Percentiles rank a stretch among this genome's conserved stretches.
Evolutionary conservation across 2,888 invertebrate genomes (phyloP).

Genomic region (Leptogaster cylindrica): DNA sequence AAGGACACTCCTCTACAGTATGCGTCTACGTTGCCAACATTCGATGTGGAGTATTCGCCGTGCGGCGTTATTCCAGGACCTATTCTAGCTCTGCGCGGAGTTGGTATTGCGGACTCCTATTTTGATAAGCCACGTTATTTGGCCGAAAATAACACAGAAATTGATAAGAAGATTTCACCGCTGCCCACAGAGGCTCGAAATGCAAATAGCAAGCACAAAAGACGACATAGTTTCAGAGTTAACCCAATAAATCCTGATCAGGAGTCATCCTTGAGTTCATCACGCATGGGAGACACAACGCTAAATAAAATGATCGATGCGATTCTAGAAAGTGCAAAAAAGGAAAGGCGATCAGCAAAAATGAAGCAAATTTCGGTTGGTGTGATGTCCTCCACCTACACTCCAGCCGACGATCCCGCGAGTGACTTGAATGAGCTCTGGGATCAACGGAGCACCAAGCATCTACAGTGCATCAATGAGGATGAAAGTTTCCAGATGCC

Average conservation of each 20-base stretch:
- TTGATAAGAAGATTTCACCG: constrained; percentile 13
- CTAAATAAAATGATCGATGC: constrained; percentile 62
- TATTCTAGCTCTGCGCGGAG: constrained; percentile 57
- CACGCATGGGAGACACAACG: constrained; percentile 59
- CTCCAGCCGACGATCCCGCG: constrained; percentile 61
- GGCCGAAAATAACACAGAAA: constrained; percentile 17
- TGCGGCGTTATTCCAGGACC: constrained; percentile 57
- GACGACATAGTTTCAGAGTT: neutral
- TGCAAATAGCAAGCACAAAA: neutral
- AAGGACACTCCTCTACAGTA: constrained; percentile 45
- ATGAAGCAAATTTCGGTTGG: constrained; percentile 45
- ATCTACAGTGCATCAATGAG: constrained; percentile 46
- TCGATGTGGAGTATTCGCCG: constrained; percentile 60
- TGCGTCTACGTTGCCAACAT: constrained; percentile 49
- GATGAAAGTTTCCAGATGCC: constrained; percentile 30
- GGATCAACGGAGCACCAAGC: constrained; percentile 52
- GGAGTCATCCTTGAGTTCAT: constrained; percentile 55
- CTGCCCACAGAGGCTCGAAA: neutral
- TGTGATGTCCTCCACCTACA: constrained; percentile 58
- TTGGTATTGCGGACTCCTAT: constrained; percentile 59
- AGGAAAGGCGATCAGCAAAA: constrained; percentile 52
- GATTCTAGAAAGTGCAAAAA: constrained; percentile 60
- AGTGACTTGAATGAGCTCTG: constrained; percentile 61
- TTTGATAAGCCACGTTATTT: constrained; percentile 61
- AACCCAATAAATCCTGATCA: constrained; percentile 2